Conservation (phyloP, 1,140 invertebrate species). For the Saccostrea echinata region DNA sequence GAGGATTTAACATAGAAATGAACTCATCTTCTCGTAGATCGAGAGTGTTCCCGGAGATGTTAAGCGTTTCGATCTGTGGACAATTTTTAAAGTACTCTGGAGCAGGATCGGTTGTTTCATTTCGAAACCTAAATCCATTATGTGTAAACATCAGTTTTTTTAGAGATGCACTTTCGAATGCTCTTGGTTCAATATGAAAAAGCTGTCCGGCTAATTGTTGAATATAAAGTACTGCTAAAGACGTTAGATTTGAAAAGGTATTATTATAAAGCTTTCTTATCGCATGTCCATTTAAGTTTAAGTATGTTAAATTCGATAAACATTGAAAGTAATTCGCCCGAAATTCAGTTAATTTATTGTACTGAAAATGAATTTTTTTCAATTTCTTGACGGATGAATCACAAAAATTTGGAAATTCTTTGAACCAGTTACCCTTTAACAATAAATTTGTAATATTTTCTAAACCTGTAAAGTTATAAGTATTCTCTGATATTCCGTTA, state of each 20-base stretch:
- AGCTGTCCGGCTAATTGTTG: not conserved
- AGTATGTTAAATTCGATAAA: not conserved
- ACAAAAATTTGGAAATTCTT: conserved; percentile 33
- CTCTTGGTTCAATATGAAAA: conserved; percentile 2
- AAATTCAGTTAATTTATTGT: conserved; percentile 28
- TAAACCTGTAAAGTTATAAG: not conserved
- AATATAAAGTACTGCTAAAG: not conserved
- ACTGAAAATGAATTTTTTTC: not conserved
- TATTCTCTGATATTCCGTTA: conserved; percentile 31
- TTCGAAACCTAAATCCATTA: conserved; percentile 24
- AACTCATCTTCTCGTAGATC: not conserved
- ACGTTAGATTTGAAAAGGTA: not conserved
- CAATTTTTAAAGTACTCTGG: conserved; percentile 16
- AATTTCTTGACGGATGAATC: not conserved
- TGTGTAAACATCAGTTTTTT: not conserved
- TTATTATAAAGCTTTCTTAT: conserved; percentile 28
- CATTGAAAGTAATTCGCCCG: not conserved
- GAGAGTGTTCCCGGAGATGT: conserved; percentile 34
- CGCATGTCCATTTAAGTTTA: not conserved
- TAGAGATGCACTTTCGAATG: conserved; percentile 42
- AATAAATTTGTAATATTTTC: conserved; percentile 1
- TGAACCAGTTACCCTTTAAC: conserved; percentile 15
- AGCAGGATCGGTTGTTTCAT: not conserved
- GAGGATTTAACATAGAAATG: conserved; percentile 9
- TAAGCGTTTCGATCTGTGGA: not conserved